Evolutionary conservation across 2,888 invertebrate species (phyloP).

Genomic region (Hemaris fuciformis): DNA sequence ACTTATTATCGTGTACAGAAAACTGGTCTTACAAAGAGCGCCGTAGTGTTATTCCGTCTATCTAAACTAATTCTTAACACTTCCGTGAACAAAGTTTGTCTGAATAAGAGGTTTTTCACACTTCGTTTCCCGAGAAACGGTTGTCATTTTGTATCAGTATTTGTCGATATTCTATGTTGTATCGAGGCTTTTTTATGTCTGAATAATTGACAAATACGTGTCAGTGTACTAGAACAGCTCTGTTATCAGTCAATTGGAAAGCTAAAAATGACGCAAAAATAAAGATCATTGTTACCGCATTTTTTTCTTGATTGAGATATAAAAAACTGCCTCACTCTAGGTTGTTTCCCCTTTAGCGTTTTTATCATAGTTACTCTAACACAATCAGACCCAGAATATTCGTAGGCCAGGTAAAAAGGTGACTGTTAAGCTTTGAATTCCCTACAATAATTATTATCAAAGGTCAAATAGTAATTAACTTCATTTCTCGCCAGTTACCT

Average conservation of each 20-base stretch:
- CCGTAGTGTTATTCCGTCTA: not conserved
- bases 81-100: not conserved
- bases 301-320: too few species aligned
- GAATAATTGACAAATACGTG: not conserved
- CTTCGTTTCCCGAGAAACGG: not conserved
- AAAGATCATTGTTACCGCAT: too few species aligned
- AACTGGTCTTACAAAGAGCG: not conserved
- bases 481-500: too few species aligned
- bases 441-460: too few species aligned
- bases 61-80: not conserved
- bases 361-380: too few species aligned
- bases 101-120: not conserved
- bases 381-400: too few species aligned
- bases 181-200: not conserved
- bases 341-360: too few species aligned
- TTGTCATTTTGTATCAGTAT: not conserved
- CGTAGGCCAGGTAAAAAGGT: too few species aligned
- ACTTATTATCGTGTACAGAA: not conserved
- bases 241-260: not conserved
- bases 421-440: too few species aligned
- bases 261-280: too few species aligned
- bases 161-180: not conserved
- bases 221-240: not conserved
- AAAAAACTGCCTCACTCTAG: too few species aligned
- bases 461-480: too few species aligned